Conservation (phyloP, 2,888 invertebrate species). For the Magallana nippona region DNA sequence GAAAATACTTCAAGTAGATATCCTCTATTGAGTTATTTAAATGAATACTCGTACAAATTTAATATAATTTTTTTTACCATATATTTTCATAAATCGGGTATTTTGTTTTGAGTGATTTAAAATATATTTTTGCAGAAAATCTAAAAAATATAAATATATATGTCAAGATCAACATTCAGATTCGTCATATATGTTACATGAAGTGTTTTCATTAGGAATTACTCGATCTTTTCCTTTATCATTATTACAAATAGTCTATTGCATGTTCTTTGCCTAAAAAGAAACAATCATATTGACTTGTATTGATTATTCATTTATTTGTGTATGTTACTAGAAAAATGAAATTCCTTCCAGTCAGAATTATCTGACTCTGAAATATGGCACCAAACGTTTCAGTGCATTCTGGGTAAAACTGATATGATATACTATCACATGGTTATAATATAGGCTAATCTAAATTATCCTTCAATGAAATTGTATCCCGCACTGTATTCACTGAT, state of each 20-base stretch:
- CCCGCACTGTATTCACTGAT: conserved; percentile 20
- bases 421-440: background rate
- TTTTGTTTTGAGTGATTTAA: no score
- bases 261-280: background rate
- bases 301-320: background rate
- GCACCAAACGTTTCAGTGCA: conserved; percentile 41
- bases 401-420: conserved; percentile 38
- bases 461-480: conserved; percentile 1
- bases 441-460: conserved; percentile 23
- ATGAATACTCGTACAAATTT: no score
- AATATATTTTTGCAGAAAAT: no score
- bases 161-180: no score
- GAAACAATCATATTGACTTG: background rate
- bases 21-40: background rate
- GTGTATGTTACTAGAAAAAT: conserved; percentile 21
- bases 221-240: background rate
- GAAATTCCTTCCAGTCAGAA: conserved; percentile 38
- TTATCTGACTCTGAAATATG: conserved; percentile 40
- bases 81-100: no score
- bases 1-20: conserved; percentile 16
- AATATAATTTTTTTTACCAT: no score
- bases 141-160: no score
- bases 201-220: no score
- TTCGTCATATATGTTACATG: no score
- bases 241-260: background rate